Percentiles rank a stretch among this genome's conserved stretches.
phyloP scores from a whole-genome alignment of 2,113 vertebrate genomes.

The cattle (Bos taurus) region ARS-UCD2.0 NC_037345.1:44995001-44995500 shows the following conservation, averaged over 20 bases:
- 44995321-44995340: rapidly evolving
- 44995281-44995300: background rate
- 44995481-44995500: rapidly evolving
- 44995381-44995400: background rate
- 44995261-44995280: background rate
- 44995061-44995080: background rate
- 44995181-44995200: background rate
- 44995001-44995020: background rate
- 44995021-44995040: background rate
- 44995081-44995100: background rate
- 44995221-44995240: background rate
- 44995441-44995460: background rate
- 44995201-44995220: background rate
- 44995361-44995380: background rate
- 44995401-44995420: background rate
- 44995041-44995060: background rate
- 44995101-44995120: background rate
- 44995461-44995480: background rate
- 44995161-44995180: background rate
- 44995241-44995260: rapidly evolving
- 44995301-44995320: rapidly evolving
- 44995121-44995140: background rate
- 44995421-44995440: rapidly evolving
- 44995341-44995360: background rate
- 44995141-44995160: background rate